phyloP scores from a whole-genome alignment of 2,797 vertebrate species.

The Bovichtus diacanthus region DNA sequence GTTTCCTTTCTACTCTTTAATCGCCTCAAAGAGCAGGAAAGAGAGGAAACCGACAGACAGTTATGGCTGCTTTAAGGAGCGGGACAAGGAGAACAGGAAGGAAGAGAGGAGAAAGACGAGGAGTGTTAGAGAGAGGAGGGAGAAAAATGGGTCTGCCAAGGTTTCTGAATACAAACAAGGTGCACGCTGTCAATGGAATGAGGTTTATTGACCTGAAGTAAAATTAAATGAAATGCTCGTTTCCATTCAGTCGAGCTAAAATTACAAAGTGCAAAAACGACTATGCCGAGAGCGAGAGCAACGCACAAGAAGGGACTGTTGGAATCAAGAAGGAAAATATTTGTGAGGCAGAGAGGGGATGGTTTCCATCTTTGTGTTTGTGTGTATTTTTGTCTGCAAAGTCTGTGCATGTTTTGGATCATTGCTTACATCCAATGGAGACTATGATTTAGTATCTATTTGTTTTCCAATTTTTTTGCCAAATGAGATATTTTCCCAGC shows the following conservation, averaged over 20 bases:
- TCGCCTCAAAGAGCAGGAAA: slow-evolving; percentile 36
- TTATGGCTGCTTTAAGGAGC: slow-evolving; percentile 76
- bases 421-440: slow-evolving; percentile 3
- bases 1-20: slow-evolving; percentile 34
- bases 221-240: slow-evolving; percentile 6
- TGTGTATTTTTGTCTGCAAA: slow-evolving; percentile 14
- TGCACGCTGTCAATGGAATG: slow-evolving; percentile 28
- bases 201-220: slow-evolving; percentile 12
- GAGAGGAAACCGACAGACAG: slow-evolving; percentile 45
- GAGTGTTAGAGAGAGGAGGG: slow-evolving; percentile 30
- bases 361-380: slow-evolving; percentile 38
- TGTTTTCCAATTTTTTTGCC: not conserved
- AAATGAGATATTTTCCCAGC: not conserved
- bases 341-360: slow-evolving; percentile 3
- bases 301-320: not conserved
- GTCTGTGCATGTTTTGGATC: slow-evolving; percentile 19
- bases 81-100: slow-evolving; percentile 66
- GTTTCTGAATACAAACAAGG: slow-evolving; percentile 52
- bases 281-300: not conserved
- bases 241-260: slow-evolving; percentile 17
- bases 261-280: not conserved
- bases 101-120: slow-evolving; percentile 29
- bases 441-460: not conserved
- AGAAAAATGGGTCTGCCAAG: slow-evolving; percentile 31
- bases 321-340: slow-evolving; percentile 18